Evolutionary conservation across 2,888 invertebrate species (phyloP).

Genomic region (Schizotus pectinicornis): DNA sequence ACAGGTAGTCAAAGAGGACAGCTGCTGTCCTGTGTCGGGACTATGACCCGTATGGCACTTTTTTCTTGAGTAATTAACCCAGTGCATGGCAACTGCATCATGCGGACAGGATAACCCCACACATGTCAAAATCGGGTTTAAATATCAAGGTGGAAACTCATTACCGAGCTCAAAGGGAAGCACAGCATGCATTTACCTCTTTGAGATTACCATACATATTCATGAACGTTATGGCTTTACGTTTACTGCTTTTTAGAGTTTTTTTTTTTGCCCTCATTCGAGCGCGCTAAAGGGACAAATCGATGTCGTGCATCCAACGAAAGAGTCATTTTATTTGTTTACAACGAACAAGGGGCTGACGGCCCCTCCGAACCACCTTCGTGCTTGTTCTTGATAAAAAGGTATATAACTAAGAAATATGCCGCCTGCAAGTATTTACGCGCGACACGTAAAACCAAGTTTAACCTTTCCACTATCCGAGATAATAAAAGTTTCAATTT

Average conservation of each 20-base stretch:
- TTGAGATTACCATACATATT: slow-evolving; percentile 5
- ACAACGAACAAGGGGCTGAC: background rate
- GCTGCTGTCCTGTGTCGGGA: background rate
- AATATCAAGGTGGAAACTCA: slow-evolving; percentile 5
- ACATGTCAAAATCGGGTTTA: background rate
- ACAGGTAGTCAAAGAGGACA: slow-evolving; percentile 6
- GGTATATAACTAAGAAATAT: too few species aligned
- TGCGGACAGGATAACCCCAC: background rate
- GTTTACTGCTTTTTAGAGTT: too few species aligned
- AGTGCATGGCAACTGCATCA: background rate
- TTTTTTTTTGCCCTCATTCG: background rate
- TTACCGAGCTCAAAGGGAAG: slow-evolving; percentile 4
- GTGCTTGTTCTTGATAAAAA: too few species aligned
- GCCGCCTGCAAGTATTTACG: too few species aligned
- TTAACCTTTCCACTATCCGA: too few species aligned
- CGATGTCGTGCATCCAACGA: background rate
- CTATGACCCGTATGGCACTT: background rate
- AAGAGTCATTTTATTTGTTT: slow-evolving; percentile 8
- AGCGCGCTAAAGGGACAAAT: background rate
- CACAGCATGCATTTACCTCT: slow-evolving; percentile 6
- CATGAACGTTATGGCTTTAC: background rate
- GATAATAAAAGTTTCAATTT: too few species aligned
- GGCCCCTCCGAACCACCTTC: too few species aligned
- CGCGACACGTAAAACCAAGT: too few species aligned
- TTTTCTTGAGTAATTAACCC: background rate